Evolutionary conservation across 2,113 vertebrate species (phyloP), one percentile per base, ranked within the genome.

Genomic region (Percina caprodes): DNA sequence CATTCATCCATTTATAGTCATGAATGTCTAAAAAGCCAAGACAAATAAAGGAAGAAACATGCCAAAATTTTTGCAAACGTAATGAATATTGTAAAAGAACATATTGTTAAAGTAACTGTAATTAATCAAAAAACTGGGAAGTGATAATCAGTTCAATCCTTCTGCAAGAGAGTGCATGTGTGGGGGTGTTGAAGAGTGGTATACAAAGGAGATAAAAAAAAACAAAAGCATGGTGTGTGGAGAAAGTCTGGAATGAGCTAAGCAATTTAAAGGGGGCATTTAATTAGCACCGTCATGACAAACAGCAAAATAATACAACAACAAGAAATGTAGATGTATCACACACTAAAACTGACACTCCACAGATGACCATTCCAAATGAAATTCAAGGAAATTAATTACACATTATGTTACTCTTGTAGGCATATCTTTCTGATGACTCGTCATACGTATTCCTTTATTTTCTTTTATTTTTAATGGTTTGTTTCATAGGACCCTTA

Each of bases 201-300:
- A 14, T 33, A 9, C 13, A 69, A 73, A 23, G 7, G 0, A 21
- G 1, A 21, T 8, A 5, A 11, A 14, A 14, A 49, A 52, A 39
- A 56, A 13, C 15, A 15, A 66, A 71, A 67, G 19, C 11, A 19
- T 42, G 6, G 15, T 45, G 18, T 33, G 16, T 55, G 51, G 45
- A 80, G 19, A 59, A 61, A 26, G 26, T 67, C 45, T 70, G 65
- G 49, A 77, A 56, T n/a, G 7, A 69, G 39, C 55, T 60, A 21
- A 60, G 2, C 24, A 62, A 74, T 83, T 58, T 51, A 71, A 79
- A 74, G n/a, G 21, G 46, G 19, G 52, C 24, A 51, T 82, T 23
- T 61, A 78, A 83, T 83, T 73, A 68, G 55, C 56, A 48, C 45
- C 24, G 58, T 58, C 46, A 46, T 54, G 68, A 72, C 33, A 19